A percentile compares a stretch with the other conserved stretches of the same genome.
These are phyloP conservation scores for Pristionchus mayeri DNA, from an alignment of 2,888 invertebrate species.

Conservation along the genomic window DNA sequence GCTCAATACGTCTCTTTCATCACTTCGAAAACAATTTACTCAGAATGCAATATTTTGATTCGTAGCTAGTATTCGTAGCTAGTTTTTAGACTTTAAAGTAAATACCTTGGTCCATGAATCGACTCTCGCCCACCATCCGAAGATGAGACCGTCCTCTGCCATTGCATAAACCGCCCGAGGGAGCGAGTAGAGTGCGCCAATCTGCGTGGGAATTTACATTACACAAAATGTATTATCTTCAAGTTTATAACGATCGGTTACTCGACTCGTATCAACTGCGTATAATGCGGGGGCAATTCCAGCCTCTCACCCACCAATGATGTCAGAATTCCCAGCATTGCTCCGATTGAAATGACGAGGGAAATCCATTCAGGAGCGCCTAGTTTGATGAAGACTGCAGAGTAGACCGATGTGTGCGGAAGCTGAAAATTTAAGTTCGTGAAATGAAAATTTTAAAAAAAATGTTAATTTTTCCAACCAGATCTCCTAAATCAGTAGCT, in stretches of 20 bases:
- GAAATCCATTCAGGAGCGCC: constrained; percentile 7
- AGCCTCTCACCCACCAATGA: constrained; percentile 21
- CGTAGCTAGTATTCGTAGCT: no score
- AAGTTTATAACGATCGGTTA: no score
- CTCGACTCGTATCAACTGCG: no score
- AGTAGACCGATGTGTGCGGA: background rate
- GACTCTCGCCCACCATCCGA: constrained; percentile 59
- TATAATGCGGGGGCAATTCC: no score
- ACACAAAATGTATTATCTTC: no score
- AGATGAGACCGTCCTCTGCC: constrained; percentile 64
- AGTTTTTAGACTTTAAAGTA: no score
- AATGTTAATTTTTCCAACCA: no score
- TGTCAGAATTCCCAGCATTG: constrained; percentile 43
- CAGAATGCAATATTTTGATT: no score
- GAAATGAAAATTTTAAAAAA: no score
- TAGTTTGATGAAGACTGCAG: background rate
- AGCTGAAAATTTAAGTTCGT: constrained; percentile 6
- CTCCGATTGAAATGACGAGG: constrained; percentile 18
- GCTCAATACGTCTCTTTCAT: background rate
- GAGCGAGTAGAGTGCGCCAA: constrained; percentile 59
- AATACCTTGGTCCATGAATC: constrained; percentile 56
- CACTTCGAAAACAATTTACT: no score
- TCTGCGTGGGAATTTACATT: no score
- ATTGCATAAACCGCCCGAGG: constrained; percentile 64
- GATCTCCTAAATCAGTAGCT: no score